Evolutionary conservation across 2,113 vertebrate genomes (phyloP).

Genomic region (Sander vitreus): DNA sequence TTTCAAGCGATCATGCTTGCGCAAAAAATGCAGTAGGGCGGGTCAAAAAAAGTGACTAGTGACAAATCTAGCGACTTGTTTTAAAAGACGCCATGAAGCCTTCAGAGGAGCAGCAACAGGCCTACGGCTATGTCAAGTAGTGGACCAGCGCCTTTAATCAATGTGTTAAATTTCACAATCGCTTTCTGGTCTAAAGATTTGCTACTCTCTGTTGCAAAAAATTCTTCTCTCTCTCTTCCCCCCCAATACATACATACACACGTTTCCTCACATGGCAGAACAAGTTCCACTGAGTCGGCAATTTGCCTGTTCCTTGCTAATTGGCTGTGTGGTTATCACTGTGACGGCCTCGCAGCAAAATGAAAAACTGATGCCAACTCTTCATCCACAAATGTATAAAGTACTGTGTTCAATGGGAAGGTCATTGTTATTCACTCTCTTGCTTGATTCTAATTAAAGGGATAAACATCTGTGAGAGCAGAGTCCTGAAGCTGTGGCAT

Average conservation of each 20-base stretch:
- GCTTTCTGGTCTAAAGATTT: background rate
- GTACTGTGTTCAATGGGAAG: background rate
- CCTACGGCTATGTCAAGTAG: no score
- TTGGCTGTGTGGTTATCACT: conserved; percentile 32
- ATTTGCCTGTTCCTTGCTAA: conserved; percentile 29
- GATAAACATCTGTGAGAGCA: conserved; percentile 11
- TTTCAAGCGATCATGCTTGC: no score
- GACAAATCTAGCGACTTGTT: no score
- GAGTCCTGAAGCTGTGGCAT: conserved; percentile 10
- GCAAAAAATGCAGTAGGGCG: no score
- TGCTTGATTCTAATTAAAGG: conserved; percentile 21
- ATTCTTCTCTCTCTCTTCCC: no score
- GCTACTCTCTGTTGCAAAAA: no score
- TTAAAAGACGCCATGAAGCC: no score
- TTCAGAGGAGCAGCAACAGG: no score
- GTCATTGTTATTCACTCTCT: conserved; percentile 28
- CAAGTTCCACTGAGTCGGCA: conserved; percentile 17
- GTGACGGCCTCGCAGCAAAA: background rate
- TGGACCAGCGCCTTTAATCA: no score
- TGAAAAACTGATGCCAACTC: background rate
- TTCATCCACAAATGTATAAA: conserved; percentile 35
- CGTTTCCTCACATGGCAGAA: conserved; percentile 18
- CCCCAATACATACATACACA: background rate
- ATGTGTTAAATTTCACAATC: background rate
- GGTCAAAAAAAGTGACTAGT: no score